These are phyloP conservation scores for Stichodactyla mertensii DNA, from an alignment of 64 coral and sea anemone species.

Conservation along the genomic window DNA sequence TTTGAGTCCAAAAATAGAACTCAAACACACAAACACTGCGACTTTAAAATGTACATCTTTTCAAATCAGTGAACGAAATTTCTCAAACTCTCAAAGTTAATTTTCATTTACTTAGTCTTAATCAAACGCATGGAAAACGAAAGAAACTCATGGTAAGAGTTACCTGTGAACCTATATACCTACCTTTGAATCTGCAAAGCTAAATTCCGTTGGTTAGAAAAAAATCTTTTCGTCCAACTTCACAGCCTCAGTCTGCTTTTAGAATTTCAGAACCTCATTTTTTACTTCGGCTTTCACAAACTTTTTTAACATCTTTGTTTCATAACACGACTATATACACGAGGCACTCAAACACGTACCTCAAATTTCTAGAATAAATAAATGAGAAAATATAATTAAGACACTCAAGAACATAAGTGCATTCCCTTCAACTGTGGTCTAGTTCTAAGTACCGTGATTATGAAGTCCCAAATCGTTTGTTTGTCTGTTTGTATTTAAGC, in stretches of 20 bases:
- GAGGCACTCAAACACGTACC: neutral
- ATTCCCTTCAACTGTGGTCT: neutral
- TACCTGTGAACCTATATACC: neutral
- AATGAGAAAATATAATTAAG: neutral
- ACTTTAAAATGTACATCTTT: neutral
- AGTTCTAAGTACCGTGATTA: neutral
- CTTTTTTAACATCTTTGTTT: neutral
- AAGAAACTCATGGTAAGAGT: neutral
- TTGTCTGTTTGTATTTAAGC: neutral
- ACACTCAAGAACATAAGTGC: neutral
- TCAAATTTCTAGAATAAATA: slow-evolving; percentile 23
- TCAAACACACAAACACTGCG: neutral
- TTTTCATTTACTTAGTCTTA: neutral
- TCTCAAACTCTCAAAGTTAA: neutral
- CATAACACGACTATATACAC: neutral
- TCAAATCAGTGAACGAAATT: neutral
- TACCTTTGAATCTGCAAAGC: too few species aligned
- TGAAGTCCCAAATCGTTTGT: neutral
- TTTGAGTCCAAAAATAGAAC: neutral
- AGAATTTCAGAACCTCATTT: too few species aligned
- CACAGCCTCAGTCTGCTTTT: too few species aligned
- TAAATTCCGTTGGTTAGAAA: too few species aligned
- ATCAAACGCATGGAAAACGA: neutral
- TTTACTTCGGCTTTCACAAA: neutral
- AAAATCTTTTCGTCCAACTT: too few species aligned